Percentiles rank a stretch among this genome's conserved stretches.
phyloP scores from a whole-genome alignment of 2,113 vertebrate species.

The Callionymus lyra region DNA sequence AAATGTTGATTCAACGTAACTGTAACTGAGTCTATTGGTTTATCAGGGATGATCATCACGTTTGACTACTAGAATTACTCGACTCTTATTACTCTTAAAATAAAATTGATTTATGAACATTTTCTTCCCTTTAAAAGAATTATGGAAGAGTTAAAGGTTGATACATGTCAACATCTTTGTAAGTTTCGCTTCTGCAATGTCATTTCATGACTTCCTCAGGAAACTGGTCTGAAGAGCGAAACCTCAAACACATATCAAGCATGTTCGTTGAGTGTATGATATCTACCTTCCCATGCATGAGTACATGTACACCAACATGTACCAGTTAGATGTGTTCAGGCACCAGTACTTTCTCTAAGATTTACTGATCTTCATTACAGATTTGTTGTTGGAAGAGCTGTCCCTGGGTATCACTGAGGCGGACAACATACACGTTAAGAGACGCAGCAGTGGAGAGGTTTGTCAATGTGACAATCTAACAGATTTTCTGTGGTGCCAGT shows the following conservation, averaged over 20 bases:
- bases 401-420: constrained; percentile 22
- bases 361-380: constrained; percentile 25
- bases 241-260: not conserved
- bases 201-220: constrained; percentile 37
- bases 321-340: no score
- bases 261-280: not conserved
- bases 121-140: no score
- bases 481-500: no score
- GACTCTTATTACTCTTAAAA: no score
- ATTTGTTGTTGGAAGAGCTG: constrained; percentile 62
- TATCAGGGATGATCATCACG: no score
- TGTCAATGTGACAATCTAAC: constrained; percentile 9
- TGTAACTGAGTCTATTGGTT: no score
- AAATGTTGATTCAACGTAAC: no score
- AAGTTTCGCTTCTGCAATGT: constrained; percentile 42
- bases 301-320: not conserved
- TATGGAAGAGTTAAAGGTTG: no score
- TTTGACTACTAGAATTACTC: no score
- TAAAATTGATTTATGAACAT: no score
- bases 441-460: constrained; percentile 16
- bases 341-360: no score
- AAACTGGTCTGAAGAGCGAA: constrained; percentile 9
- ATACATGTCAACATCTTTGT: not conserved
- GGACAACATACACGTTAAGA: constrained; percentile 3
- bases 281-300: not conserved